A percentile compares a stretch with the other conserved stretches of the same genome.
These are phyloP conservation scores for Prenolepis imparis DNA, from an alignment of 2,888 invertebrate genomes.

Conservation along the genomic window DNA sequence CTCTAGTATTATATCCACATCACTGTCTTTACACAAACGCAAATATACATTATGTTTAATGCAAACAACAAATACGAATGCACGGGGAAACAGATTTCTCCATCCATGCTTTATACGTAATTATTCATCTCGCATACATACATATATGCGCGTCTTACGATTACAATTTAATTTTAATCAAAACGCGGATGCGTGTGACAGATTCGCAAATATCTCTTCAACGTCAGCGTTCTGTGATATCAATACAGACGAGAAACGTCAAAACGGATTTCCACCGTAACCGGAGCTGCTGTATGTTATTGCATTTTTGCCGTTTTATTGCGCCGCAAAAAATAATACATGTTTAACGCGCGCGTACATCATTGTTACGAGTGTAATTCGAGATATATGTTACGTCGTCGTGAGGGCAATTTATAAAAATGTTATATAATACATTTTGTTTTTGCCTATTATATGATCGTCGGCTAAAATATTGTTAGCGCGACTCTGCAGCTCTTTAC, in stretches of 20 bases:
- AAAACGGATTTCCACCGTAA: neutral
- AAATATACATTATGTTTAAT: constrained; percentile 29
- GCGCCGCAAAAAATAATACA: constrained; percentile 1
- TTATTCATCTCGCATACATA: constrained; percentile 30
- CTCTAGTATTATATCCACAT: constrained; percentile 46
- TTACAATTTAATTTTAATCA: neutral
- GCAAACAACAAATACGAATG: constrained; percentile 40
- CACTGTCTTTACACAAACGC: constrained; percentile 43
- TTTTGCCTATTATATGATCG: neutral
- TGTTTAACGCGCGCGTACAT: constrained; percentile 39
- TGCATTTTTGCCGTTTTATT: constrained; percentile 26
- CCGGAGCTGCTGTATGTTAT: neutral
- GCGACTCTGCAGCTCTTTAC: neutral
- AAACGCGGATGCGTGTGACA: neutral
- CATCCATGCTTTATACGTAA: constrained; percentile 50
- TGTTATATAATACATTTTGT: constrained; percentile 1
- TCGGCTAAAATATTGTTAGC: constrained; percentile 2
- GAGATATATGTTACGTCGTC: constrained; percentile 1
- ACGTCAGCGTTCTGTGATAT: neutral
- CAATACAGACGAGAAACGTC: neutral
- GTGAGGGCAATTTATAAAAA: constrained; percentile 26
- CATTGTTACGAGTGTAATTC: constrained; percentile 34
- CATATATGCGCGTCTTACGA: neutral
- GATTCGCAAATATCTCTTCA: neutral
- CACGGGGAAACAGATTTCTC: constrained; percentile 32